phyloP scores from a whole-genome alignment of 2,113 vertebrate species.

The Ctenomys sociabilis region DNA sequence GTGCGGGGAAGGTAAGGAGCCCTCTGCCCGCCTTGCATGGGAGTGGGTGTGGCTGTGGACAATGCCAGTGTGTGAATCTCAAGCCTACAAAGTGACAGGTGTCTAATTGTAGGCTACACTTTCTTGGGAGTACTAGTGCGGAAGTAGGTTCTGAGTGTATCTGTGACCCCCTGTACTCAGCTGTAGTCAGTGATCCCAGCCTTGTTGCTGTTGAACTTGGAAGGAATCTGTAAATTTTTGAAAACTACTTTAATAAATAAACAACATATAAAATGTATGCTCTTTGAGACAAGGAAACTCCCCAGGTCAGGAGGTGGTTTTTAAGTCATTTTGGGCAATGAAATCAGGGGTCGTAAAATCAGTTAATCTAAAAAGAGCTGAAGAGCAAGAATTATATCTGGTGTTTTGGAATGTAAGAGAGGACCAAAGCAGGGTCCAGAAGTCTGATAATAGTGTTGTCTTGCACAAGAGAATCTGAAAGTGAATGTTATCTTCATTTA shows the following conservation, averaged over 20 bases:
- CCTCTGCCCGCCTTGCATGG: slow-evolving; percentile 40
- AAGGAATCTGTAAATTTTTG: neutral
- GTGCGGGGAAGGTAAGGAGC: slow-evolving; percentile 97
- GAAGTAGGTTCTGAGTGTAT: neutral
- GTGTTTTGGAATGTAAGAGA: neutral
- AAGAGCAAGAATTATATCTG: neutral
- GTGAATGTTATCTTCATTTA: neutral
- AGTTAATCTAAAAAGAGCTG: neutral
- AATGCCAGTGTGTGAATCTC: fast-evolving
- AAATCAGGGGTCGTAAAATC: neutral
- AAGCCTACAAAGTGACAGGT: neutral
- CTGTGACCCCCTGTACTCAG: slow-evolving; percentile 28
- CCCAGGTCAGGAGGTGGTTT: neutral
- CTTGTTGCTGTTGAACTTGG: neutral
- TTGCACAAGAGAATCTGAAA: neutral
- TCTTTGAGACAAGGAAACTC: neutral
- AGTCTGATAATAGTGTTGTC: neutral
- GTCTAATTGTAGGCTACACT: neutral
- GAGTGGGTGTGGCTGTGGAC: neutral
- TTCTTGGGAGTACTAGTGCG: neutral
- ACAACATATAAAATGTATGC: neutral
- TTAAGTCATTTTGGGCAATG: neutral
- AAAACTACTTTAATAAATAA: neutral
- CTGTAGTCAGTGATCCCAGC: neutral
- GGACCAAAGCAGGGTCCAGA: neutral